These are phyloP conservation scores for Theristus sp. DNA, from an alignment of 2,888 invertebrate genomes.

Conservation along the genomic window DNA sequence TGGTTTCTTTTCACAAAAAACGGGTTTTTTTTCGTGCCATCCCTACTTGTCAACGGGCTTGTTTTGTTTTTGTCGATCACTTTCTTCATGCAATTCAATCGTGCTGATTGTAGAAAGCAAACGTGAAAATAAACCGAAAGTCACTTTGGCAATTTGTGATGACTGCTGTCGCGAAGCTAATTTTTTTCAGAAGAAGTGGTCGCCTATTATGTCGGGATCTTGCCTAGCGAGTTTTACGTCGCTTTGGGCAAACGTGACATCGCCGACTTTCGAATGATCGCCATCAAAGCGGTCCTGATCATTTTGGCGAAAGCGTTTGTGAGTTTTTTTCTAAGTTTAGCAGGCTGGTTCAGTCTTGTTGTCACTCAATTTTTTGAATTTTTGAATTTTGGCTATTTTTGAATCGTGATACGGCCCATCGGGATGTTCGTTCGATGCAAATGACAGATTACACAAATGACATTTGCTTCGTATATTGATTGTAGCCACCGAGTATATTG, in stretches of 20 bases:
- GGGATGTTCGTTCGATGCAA: too few relatives aligned
- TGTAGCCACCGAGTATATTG: too few relatives aligned
- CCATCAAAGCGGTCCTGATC: conserved; percentile 20
- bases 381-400: conserved; percentile 19
- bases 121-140: too few relatives aligned
- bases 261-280: conserved; percentile 29
- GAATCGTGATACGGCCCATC: too few relatives aligned
- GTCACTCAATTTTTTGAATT: conserved; percentile 21
- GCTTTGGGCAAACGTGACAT: conserved; percentile 35
- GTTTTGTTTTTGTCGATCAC: too few relatives aligned
- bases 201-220: conserved; percentile 38
- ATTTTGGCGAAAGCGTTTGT: conserved; percentile 17
- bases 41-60: too few relatives aligned
- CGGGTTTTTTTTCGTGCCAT: too few relatives aligned
- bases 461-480: too few relatives aligned
- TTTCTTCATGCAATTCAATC: not conserved
- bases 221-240: conserved; percentile 39
- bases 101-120: not conserved
- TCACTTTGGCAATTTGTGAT: not conserved
- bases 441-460: too few relatives aligned
- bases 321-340: not conserved
- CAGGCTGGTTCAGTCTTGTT: conserved; percentile 17
- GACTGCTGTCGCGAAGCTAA: not conserved
- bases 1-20: too few relatives aligned
- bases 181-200: conserved; percentile 36